Evolutionary conservation across 2,888 invertebrate species (phyloP).

Genomic region (Augochlorella aurata): DNA sequence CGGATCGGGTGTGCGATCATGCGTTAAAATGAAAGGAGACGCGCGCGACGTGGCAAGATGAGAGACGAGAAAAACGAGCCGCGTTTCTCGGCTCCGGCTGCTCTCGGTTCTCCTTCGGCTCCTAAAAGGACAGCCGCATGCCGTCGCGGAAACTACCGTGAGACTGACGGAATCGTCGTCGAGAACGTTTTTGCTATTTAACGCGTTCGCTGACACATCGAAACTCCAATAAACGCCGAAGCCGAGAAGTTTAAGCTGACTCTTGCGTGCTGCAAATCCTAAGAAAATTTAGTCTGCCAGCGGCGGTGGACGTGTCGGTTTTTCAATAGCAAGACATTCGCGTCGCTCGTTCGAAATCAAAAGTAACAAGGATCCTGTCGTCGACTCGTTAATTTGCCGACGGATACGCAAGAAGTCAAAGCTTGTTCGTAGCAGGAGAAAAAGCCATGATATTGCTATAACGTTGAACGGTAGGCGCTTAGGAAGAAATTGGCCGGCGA

Average conservation of each 20-base stretch:
- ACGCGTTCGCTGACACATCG: not conserved
- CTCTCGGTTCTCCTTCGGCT: conserved; percentile 38
- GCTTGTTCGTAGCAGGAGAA: not conserved
- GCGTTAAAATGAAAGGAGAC: conserved; percentile 81
- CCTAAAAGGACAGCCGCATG: conserved; percentile 62
- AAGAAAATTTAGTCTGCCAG: no score
- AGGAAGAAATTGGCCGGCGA: not conserved
- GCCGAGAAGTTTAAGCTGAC: no score
- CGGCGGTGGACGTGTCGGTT: no score
- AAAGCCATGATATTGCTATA: not conserved
- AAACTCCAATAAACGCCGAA: no score
- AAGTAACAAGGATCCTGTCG: not conserved
- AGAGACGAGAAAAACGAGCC: conserved; percentile 64
- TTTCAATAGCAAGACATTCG: no score
- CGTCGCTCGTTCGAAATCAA: not conserved
- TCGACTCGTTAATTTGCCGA: not conserved
- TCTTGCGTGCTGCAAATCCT: no score
- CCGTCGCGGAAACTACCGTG: conserved; percentile 32
- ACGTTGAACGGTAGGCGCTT: not conserved
- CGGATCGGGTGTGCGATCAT: conserved; percentile 78
- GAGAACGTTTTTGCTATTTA: not conserved
- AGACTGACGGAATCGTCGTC: not conserved
- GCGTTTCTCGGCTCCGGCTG: conserved; percentile 27
- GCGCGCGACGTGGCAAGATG: conserved; percentile 72
- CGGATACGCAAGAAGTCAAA: not conserved